Base-by-base conservation (phyloP, 2,797 vertebrate species). In the Zenarchopterus dispar region DNA sequence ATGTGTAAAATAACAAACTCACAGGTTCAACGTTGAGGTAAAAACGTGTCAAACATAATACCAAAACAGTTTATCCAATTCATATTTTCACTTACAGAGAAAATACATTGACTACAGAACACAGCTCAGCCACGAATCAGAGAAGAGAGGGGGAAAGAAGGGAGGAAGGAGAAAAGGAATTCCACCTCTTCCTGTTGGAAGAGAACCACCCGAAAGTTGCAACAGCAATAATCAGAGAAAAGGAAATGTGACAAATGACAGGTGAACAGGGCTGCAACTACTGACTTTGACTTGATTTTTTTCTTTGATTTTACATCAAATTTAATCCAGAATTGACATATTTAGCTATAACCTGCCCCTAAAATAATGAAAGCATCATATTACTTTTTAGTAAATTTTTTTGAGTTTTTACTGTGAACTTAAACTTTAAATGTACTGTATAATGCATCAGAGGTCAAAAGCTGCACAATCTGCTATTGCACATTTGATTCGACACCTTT, bases 41-140 rank as follows among this genome's bases (percentile, higher is more conserved):
- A 36, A 36, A 11, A 36, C 11, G 11, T 7, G 8, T 31, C 28
- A 31, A 31, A 36, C 9, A 36, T 10, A 36, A 36, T 10, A 36
- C 1, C 10, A 36, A 43, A 55, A 55, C 1, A 7, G 42, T 10
- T 18, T 23, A 42, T 42, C 16, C 24, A 55, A 55, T 45, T 2
- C 11, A 19, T 44, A 4, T 48, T 67, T 62, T 77, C 80, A 70
- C 9, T n/a, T 42, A 55, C 62, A 67, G 71, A 61, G 56, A 62
- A 71, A 80, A 72, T 79, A 91, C 84, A 92, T 8, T 9, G 11
- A 93, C 63, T 86, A 74, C 36, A 68, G 82, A 75, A 91, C 79
- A 93, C 84, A 84, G 69, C 58, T 80, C 75, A 81, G 73, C 68
- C 67, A 89, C 82, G 70, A 84, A 90, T 92, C 76, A 89, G 76